Percentiles rank a stretch among this genome's conserved stretches.
Conservation (phyloP, 2,797 vertebrate genomes). For the Brotula barbata region DNA sequence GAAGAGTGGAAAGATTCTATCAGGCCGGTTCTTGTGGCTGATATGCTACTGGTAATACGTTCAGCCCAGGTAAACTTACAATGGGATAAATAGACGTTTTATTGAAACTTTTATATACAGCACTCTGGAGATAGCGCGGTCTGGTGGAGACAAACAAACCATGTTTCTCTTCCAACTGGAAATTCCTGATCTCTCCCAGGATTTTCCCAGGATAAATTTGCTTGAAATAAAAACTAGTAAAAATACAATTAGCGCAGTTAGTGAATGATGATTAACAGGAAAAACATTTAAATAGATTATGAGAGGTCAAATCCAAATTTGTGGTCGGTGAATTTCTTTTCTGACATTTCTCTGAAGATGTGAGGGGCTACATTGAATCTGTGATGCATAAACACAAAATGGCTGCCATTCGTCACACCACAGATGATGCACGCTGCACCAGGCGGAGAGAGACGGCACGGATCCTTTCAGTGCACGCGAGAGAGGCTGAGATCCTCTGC, state of each 20-base stretch:
- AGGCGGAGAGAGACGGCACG: conserved; percentile 23
- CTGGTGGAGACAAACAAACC: conserved; percentile 62
- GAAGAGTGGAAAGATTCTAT: conserved; percentile 73
- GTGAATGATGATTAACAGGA: conserved; percentile 4
- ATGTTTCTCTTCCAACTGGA: conserved; percentile 25
- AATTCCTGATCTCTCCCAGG: conserved; percentile 18
- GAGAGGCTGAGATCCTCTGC: conserved; percentile 47
- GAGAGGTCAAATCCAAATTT: not conserved
- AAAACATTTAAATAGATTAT: not conserved
- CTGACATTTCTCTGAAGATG: conserved; percentile 6
- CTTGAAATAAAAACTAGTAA: conserved; percentile 1
- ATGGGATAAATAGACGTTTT: conserved; percentile 59
- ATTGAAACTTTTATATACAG: conserved; percentile 58
- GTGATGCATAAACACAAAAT: conserved; percentile 65
- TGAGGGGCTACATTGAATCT: conserved; percentile 25
- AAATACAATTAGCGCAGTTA: not conserved
- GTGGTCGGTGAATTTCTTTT: not conserved
- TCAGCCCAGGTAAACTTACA: conserved; percentile 66
- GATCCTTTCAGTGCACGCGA: conserved; percentile 32
- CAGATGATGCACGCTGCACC: conserved; percentile 23
- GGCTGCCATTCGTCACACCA: conserved; percentile 49
- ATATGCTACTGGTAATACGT: conserved; percentile 67
- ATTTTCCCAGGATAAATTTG: conserved; percentile 9
- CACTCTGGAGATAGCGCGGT: conserved; percentile 49
- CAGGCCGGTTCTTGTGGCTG: conserved; percentile 57